Evolutionary conservation across 2,888 invertebrate genomes (phyloP), one percentile per base, ranked within the genome.

Genomic region (Uropetala carovei): DNA sequence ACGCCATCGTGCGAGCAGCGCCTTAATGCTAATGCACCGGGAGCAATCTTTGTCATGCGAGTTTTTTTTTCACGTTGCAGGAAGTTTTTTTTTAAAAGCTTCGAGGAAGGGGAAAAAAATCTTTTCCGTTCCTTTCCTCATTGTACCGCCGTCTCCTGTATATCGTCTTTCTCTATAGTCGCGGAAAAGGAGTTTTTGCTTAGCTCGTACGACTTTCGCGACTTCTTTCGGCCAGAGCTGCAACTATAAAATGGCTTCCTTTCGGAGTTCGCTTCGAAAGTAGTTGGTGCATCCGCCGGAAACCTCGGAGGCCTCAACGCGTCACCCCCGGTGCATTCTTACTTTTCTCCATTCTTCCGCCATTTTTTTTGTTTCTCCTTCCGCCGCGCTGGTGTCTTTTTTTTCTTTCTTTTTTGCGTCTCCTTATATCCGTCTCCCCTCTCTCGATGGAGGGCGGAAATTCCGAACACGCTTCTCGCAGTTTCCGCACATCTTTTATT

Each of bases 161-260:
- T n/a, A 5, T 13, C 68, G 0, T 68, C 68, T 68, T 3, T 5
- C 10, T 22, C 8, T 22, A n/a, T 22, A 16, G 5, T 14, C 16
- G 7, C 0, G 13, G 16, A 8, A 16, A 16, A 7, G 18, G 1
- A 9, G 18, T n/a, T n/a, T 11, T 22, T 22, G 18, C n/a, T 68
- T 18, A 18, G 7, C 18, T 68, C 68, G 18, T 68, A n/a, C 68
- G 68, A 68, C 68, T 68, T 68, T 68, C 22, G n/a, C 68, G n/a
- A n/a, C 89, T 43, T 89, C 89, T 89, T 89, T 89, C 11, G 89
- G 64, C 64, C 30, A n/a, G 27, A n/a, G 57, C 59, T 30, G 43
- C 89, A 89, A 43, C 56, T 89, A 18, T 43, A n/a, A 89, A 75
- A 89, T 68, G 64, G 43, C 89, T 89, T 64, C 89, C 64, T 89